Evolutionary conservation across 1,140 invertebrate species (phyloP), one percentile per base, ranked within the genome.

Genomic region (Chymomyza costata): DNA sequence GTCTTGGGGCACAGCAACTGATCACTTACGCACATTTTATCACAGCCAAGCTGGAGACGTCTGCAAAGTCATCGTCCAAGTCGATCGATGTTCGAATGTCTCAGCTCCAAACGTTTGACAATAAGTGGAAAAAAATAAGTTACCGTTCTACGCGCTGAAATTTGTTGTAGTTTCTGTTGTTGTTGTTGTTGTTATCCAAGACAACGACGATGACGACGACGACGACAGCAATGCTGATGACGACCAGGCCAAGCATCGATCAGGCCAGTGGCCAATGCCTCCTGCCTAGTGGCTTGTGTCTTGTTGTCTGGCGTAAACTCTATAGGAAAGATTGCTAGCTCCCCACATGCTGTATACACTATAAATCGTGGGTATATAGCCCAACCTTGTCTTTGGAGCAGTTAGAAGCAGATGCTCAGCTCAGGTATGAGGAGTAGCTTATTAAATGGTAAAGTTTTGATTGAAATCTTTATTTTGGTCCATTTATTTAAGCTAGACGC

Each of bases 141-240:
- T 78, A 78, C 73, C 73, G 73, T 78, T 78, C 73, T 80, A 80
- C 73, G 73, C 73, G 73, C 73, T 80, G 73, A 78, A 78, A 78
- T 78, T 78, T 80, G 73, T 78, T 73, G 67, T 51, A 40, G 49
- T 62, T 56, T 71, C 73, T 25, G 3, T 25, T 8, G 21, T n/a
- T n/a, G n/a, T n/a, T n/a, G n/a, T n/a, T n/a, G n/a, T n/a, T n/a
- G n/a, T n/a, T n/a, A n/a, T n/a, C n/a, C n/a, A n/a, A n/a, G 63
- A 64, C 50, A 46, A 46, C 43, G 16, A 30, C 30, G 34, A 16
- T 59, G 68, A 35, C 47, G 44, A 34, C 6, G 32, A 34, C 32
- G 61, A 37, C 32, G 60, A 64, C 63, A 61, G 39, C 60, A 64
- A 64, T n/a, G 60, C 59, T 62, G 34, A 16, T 59, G 68, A 35